Percentiles rank a stretch among this genome's conserved stretches.
Conservation (phyloP, 2,888 invertebrate species). For the Auanema sp. region DNA sequence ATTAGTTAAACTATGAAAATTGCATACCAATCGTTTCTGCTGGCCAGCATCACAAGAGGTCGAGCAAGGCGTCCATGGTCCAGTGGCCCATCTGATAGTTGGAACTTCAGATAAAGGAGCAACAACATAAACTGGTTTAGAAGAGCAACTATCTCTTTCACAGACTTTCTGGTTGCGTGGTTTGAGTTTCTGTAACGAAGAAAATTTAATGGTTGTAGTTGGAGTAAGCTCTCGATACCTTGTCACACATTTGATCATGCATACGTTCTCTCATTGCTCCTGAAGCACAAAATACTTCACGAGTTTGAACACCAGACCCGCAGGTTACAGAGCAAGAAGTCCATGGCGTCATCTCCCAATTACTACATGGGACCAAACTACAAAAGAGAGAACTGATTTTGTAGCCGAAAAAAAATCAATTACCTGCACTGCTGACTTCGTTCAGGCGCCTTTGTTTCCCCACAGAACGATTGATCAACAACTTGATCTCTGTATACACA, state of each 20-base stretch:
- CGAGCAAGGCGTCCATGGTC: constrained; percentile 65
- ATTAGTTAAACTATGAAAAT: background rate
- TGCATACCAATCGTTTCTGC: constrained; percentile 62
- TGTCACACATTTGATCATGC: constrained; percentile 36
- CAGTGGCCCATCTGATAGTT: constrained; percentile 54
- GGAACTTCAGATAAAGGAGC: constrained; percentile 36
- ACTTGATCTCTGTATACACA: constrained; percentile 59
- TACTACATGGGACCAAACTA: constrained; percentile 50
- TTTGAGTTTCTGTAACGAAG: constrained; percentile 26
- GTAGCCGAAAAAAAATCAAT: background rate
- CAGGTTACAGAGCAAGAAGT: constrained; percentile 68
- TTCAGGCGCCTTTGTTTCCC: constrained; percentile 40
- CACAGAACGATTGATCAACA: constrained; percentile 59
- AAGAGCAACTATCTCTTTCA: constrained; percentile 41
- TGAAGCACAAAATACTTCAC: constrained; percentile 71
- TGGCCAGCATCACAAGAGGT: constrained; percentile 65
- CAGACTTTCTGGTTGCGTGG: constrained; percentile 42
- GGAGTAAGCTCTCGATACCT: too few relatives aligned
- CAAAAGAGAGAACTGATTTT: constrained; percentile 20
- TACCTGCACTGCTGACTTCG: constrained; percentile 39
- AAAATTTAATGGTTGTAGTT: constrained; percentile 7
- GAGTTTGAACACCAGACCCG: constrained; percentile 72
- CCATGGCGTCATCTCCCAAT: constrained; percentile 54
- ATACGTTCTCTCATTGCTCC: constrained; percentile 29
- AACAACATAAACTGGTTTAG: constrained; percentile 14